These are phyloP conservation scores for Micronisus gabar DNA, from an alignment of 2,113 vertebrate species.

Conservation along the genomic window DNA sequence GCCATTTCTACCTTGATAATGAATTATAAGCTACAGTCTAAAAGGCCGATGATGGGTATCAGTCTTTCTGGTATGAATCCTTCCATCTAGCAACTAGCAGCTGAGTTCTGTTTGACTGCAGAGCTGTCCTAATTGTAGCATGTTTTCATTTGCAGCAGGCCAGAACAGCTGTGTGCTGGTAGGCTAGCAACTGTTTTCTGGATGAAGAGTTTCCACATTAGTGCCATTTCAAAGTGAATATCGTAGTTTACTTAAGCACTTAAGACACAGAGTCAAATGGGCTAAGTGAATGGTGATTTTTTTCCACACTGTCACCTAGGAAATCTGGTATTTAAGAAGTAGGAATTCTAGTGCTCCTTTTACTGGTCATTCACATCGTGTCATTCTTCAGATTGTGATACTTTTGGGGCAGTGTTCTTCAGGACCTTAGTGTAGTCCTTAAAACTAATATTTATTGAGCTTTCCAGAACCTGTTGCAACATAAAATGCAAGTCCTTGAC, in stretches of 20 bases:
- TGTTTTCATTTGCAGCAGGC: background rate
- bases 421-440: background rate
- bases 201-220: background rate
- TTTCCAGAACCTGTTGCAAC: background rate
- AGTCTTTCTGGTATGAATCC: background rate
- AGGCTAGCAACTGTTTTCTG: background rate
- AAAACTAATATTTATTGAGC: background rate
- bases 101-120: background rate
- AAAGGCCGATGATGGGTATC: background rate
- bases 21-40: background rate
- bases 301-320: fast-evolving
- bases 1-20: background rate
- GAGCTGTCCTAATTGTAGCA: background rate
- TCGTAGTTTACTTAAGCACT: background rate
- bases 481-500: background rate
- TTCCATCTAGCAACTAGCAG: background rate
- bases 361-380: background rate
- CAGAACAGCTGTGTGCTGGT: background rate
- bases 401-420: background rate
- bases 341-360: background rate
- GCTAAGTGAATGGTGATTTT: background rate
- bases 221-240: background rate
- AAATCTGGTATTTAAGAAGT: background rate
- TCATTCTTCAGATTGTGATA: background rate
- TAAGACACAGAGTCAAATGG: background rate